Percentiles rank a stretch among this genome's conserved stretches.
Evolutionary conservation across 2,113 vertebrate genomes (phyloP).

Genomic region (Colossoma macropomum): DNA sequence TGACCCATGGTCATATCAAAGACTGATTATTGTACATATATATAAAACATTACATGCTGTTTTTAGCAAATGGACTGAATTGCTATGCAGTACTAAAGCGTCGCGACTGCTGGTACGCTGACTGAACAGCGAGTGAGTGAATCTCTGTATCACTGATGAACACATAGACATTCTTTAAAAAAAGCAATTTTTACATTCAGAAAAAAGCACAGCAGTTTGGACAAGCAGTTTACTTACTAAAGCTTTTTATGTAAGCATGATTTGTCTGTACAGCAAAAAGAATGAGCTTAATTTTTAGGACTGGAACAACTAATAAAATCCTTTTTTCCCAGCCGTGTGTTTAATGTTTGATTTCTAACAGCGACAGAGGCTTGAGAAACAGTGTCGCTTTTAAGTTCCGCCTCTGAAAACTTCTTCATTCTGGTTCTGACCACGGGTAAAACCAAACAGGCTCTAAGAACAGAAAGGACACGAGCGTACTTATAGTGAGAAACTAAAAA

Average conservation of each 20-base stretch:
- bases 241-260: neutral
- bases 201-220: too few species aligned
- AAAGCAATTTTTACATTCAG: too few species aligned
- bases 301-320: conserved; percentile 48
- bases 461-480: neutral
- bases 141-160: too few species aligned
- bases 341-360: neutral
- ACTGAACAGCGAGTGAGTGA: neutral
- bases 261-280: neutral
- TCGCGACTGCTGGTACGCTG: neutral
- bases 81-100: neutral
- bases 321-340: neutral
- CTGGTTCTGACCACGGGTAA: neutral
- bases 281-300: neutral
- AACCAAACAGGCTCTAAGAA: neutral
- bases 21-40: neutral
- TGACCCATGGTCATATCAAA: neutral
- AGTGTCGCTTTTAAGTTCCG: neutral
- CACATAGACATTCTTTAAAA: neutral
- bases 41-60: conserved; percentile 36
- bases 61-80: neutral
- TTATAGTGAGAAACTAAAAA: neutral
- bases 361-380: neutral
- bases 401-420: neutral
- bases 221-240: too few species aligned